Conservation (phyloP, 2,888 invertebrate species). For the Dynastes hyllus region DNA sequence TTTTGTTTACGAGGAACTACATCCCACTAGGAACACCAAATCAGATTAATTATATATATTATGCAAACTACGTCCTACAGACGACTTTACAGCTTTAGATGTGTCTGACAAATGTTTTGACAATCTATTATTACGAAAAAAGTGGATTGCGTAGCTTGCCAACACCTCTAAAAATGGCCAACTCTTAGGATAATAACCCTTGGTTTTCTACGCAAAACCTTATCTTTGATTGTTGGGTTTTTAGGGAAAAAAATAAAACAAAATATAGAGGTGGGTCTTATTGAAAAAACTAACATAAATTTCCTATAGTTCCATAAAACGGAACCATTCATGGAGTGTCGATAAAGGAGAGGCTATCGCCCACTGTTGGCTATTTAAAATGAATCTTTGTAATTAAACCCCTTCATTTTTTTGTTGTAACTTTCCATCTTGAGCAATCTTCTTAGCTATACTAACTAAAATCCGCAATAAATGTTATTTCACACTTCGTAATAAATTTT, state of each 20-base stretch:
- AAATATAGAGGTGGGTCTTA: not conserved
- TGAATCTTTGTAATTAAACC: too few relatives aligned
- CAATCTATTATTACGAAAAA: constrained; percentile 41
- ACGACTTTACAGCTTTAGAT: constrained; percentile 5
- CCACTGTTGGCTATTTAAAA: too few relatives aligned
- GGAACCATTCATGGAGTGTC: not conserved
- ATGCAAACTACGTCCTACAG: constrained; percentile 44
- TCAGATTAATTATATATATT: constrained; percentile 42
- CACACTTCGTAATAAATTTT: too few relatives aligned
- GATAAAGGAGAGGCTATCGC: not conserved
- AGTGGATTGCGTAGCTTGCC: constrained; percentile 1
- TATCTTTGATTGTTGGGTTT: not conserved
- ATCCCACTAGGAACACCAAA: constrained; percentile 32
- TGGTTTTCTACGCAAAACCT: not conserved
- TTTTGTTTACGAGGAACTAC: constrained; percentile 34
- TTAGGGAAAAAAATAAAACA: too few relatives aligned
- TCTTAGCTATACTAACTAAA: too few relatives aligned
- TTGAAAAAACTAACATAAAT: constrained; percentile 3
- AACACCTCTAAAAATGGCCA: constrained; percentile 43
- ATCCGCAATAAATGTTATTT: too few relatives aligned
- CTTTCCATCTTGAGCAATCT: too few relatives aligned
- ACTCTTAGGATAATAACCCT: constrained; percentile 13
- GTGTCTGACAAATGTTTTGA: constrained; percentile 39
- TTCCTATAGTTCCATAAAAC: not conserved
- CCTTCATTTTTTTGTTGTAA: too few relatives aligned